Percentiles rank a stretch among this genome's conserved stretches.
phyloP scores from a whole-genome alignment of 2,797 vertebrate species.

The Melanotaenia trifasciata region DNA sequence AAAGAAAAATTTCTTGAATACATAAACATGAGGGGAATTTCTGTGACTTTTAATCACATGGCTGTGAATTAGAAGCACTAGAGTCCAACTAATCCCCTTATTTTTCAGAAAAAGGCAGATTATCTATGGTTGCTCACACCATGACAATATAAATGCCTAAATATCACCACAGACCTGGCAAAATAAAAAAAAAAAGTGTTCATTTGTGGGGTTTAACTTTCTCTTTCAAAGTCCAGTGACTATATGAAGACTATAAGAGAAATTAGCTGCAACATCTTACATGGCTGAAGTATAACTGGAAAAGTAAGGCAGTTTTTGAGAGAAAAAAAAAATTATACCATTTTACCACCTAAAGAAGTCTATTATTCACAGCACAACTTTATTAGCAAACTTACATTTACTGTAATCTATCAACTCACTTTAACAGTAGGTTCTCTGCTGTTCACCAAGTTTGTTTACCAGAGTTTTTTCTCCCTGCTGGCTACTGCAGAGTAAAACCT shows the following conservation, averaged over 20 bases:
- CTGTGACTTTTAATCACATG: neutral
- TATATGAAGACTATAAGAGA: slow-evolving; percentile 25
- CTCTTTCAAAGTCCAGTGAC: slow-evolving; percentile 20
- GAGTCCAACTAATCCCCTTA: neutral
- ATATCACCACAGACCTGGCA: neutral
- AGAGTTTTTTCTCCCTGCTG: slow-evolving; percentile 24
- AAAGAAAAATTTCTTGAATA: neutral
- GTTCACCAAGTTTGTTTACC: slow-evolving; percentile 24
- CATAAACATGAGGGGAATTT: no score
- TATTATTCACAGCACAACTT: slow-evolving; percentile 6
- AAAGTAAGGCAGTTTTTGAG: slow-evolving; percentile 50
- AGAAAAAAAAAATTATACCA: neutral
- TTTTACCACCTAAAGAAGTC: neutral
- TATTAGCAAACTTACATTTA: neutral
- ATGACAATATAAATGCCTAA: neutral
- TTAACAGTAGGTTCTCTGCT: slow-evolving; percentile 26
- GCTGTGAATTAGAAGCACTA: neutral
- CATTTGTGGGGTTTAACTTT: slow-evolving; percentile 10
- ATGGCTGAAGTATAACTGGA: slow-evolving; percentile 34
- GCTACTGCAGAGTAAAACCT: slow-evolving; percentile 22
- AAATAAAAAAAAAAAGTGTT: neutral
- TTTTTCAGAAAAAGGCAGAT: neutral
- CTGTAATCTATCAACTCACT: slow-evolving; percentile 52
- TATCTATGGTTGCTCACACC: neutral
- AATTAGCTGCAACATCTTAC: slow-evolving; percentile 30